Evolutionary conservation across 1,140 invertebrate species (phyloP).

Genomic region (Leptopilina clavipes): DNA sequence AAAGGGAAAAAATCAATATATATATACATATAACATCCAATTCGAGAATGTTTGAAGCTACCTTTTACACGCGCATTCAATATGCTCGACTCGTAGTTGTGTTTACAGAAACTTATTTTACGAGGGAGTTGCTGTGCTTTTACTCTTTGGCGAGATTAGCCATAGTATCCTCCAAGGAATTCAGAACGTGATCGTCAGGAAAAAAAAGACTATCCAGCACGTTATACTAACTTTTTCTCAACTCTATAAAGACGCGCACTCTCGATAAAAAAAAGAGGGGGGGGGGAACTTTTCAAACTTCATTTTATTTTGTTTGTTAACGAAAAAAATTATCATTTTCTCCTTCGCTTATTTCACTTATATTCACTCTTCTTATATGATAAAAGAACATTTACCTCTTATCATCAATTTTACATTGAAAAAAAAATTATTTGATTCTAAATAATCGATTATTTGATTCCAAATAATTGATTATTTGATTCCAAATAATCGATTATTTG

Average conservation of each 20-base stretch:
- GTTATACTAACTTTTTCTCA: neutral
- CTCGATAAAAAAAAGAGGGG: neutral
- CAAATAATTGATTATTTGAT: no score
- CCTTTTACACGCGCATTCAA: neutral
- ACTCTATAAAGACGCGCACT: neutral
- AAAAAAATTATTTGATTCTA: no score
- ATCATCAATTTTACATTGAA: no score
- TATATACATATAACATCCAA: neutral
- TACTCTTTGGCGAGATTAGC: neutral
- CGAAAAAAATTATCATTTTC: no score
- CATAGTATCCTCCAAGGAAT: constrained; percentile 7
- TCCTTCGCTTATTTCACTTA: neutral
- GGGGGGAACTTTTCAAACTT: neutral
- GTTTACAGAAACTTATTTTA: constrained; percentile 32
- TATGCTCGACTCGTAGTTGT: constrained; percentile 9
- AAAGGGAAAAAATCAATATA: no score
- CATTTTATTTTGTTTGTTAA: neutral
- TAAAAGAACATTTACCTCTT: no score
- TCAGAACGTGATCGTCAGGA: constrained; percentile 1
- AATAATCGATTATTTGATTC: no score
- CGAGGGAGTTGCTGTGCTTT: neutral
- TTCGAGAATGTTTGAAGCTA: neutral
- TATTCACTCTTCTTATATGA: no score
- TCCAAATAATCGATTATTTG: no score
- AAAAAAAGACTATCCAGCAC: constrained; percentile 7